Base-by-base conservation (phyloP, 1,140 invertebrate species). In the Calliopsis andreniformis region DNA sequence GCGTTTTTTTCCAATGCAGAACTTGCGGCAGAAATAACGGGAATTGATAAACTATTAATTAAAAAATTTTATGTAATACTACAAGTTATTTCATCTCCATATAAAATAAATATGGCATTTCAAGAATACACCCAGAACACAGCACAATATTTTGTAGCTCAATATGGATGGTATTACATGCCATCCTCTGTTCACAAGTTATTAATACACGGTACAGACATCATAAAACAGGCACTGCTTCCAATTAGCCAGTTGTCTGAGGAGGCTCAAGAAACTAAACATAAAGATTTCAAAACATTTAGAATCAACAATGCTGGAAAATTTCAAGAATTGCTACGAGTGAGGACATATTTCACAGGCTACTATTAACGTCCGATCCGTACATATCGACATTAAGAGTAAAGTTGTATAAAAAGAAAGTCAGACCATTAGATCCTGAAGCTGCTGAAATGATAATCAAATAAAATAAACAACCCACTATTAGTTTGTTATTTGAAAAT, bases 1-100 rank as follows among this genome's bases (percentile, higher is more conserved):
- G 39, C 72, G 49, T 86, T 79, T 25, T 86, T 86, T 61, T 14
- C 35, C n/a, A 49, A 82, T 49, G n/a, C 61, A 10, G 20, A 23
- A 18, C 28, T 55, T 18, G 43, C 28, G 4, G 25, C 71, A 35
- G 0, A 43, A 56, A 62, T 78, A 5, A 82, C 71, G 16, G 49
- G 66, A 14, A 18, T 82, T 32, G 16, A 78, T 23, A 25, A 70
- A 42, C 39, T 42, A 35, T 20, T 79, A 47, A 76, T 59, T 43
- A 32, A 30, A 51, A 69, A 32, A 25, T 69, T 69, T 32, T 4
- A 51, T 51, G 20, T 32, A 2, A n/a, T 66, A 16, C 14, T 69
- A 3, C 25, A 69, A 39, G 42, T 20, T 23, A 56, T 56, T 18
- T 56, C 53, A 3, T 56, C 35, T 23, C 42, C 39, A 47, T 47